Evolutionary conservation across 2,113 vertebrate species (phyloP).

Genomic region (Atlantisia rogersi): DNA sequence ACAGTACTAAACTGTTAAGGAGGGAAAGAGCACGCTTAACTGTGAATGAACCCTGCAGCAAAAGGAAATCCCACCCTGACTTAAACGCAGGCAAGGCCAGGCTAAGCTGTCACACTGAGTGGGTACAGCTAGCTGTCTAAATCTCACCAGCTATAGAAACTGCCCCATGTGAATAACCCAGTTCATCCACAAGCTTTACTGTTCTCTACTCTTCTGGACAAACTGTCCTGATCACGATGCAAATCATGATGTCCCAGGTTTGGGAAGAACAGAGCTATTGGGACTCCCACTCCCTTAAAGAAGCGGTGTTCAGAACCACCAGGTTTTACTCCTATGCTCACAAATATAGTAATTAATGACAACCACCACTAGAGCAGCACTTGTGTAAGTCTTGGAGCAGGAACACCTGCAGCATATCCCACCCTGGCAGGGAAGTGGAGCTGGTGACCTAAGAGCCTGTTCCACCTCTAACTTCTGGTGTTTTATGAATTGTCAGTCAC

Average conservation of each 20-base stretch:
- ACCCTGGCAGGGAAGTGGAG: conserved; percentile 3
- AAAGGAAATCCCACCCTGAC: neutral
- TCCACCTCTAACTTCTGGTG: neutral
- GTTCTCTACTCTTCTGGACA: neutral
- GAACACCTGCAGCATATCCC: neutral
- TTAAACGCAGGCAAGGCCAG: neutral
- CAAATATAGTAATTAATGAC: neutral
- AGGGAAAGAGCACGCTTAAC: neutral
- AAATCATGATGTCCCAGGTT: neutral
- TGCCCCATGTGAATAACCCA: neutral
- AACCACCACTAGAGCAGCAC: neutral
- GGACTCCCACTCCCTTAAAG: neutral
- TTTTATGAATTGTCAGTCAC: conserved; percentile 15
- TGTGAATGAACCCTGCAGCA: neutral
- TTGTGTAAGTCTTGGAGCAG: neutral
- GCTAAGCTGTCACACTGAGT: neutral
- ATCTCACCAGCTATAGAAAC: neutral
- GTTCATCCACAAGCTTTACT: neutral
- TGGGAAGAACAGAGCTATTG: neutral
- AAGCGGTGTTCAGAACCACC: neutral
- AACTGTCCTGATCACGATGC: neutral
- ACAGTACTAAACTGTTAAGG: neutral
- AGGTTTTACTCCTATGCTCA: neutral
- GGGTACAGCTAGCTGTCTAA: neutral
- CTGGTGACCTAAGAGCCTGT: conserved; percentile 6